Evolutionary conservation across 2,797 vertebrate species (phyloP).

Genomic region (Eutrigla gurnardus): DNA sequence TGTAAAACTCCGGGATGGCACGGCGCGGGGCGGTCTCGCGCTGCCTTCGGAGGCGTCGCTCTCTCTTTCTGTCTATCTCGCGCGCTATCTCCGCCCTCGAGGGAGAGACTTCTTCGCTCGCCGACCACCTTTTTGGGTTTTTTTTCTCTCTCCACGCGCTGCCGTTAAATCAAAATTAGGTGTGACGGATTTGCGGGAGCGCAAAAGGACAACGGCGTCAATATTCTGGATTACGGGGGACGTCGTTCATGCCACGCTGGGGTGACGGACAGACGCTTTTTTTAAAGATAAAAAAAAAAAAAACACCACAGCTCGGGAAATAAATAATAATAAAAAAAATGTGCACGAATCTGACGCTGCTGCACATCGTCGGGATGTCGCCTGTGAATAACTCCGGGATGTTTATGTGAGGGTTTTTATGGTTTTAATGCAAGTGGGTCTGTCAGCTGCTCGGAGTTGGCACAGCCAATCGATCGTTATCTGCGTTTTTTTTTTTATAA

Average conservation of each 20-base stretch:
- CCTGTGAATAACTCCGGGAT: slow-evolving; percentile 51
- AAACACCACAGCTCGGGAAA: slow-evolving; percentile 37
- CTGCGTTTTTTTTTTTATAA: slow-evolving; percentile 12
- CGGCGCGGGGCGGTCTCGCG: slow-evolving; percentile 53
- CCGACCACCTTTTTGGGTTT: slow-evolving; percentile 50
- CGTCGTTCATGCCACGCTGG: slow-evolving; percentile 49
- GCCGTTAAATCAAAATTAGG: slow-evolving; percentile 57
- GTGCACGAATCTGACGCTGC: slow-evolving; percentile 39
- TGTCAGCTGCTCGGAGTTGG: slow-evolving; percentile 57
- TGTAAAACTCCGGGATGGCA: slow-evolving; percentile 48
- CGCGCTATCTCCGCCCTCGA: slow-evolving; percentile 75
- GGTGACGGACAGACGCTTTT: slow-evolving; percentile 63
- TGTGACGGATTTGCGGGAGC: slow-evolving; percentile 46
- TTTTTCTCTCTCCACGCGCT: slow-evolving; percentile 14
- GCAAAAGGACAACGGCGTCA: slow-evolving; percentile 41
- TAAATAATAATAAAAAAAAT: not conserved
- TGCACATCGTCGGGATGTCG: slow-evolving; percentile 29
- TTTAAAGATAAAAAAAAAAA: slow-evolving; percentile 55
- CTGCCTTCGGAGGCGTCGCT: slow-evolving; percentile 65
- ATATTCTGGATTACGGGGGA: slow-evolving; percentile 68
- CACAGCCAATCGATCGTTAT: slow-evolving; percentile 36
- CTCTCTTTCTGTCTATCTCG: slow-evolving; percentile 67
- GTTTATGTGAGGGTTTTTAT: slow-evolving; percentile 32
- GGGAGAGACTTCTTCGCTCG: slow-evolving; percentile 64
- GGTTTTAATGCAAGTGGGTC: slow-evolving; percentile 43